These are phyloP conservation scores for Sphinx pinastri DNA, from an alignment of 2,888 invertebrate species.

Conservation along the genomic window DNA sequence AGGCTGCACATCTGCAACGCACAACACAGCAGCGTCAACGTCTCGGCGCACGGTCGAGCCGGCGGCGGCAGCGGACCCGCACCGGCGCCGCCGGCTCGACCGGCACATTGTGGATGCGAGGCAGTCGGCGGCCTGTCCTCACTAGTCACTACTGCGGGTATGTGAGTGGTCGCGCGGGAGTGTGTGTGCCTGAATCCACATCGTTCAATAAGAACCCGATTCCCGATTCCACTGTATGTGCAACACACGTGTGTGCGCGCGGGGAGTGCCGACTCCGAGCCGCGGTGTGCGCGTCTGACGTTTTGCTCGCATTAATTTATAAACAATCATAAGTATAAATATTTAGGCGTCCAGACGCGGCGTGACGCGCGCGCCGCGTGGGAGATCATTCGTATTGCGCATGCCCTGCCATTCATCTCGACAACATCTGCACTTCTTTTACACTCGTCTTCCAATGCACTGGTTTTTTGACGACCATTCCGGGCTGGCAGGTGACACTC, in stretches of 20 bases:
- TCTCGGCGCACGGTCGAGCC: constrained; percentile 5
- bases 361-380: constrained; percentile 23
- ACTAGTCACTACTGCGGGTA: too few relatives aligned
- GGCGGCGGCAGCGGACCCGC: constrained; percentile 9
- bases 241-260: not conserved
- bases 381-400: not conserved
- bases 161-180: not conserved
- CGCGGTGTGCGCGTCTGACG: not conserved
- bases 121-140: not conserved
- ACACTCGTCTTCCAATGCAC: not conserved
- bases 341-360: constrained; percentile 19
- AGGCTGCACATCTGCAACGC: constrained; percentile 78
- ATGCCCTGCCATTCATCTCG: not conserved
- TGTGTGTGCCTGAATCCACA: not conserved
- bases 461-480: not conserved
- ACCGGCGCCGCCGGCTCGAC: not conserved
- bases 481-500: not conserved
- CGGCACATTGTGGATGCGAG: not conserved
- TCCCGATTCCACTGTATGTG: not conserved
- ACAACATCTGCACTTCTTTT: not conserved
- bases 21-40: constrained; percentile 23
- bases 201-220: not conserved
- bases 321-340: constrained; percentile 25
- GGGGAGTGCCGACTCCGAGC: not conserved
- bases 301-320: constrained; percentile 15